Base-by-base conservation (phyloP, 2,113 vertebrate species). In the Triplophysa siluroides region DNA sequence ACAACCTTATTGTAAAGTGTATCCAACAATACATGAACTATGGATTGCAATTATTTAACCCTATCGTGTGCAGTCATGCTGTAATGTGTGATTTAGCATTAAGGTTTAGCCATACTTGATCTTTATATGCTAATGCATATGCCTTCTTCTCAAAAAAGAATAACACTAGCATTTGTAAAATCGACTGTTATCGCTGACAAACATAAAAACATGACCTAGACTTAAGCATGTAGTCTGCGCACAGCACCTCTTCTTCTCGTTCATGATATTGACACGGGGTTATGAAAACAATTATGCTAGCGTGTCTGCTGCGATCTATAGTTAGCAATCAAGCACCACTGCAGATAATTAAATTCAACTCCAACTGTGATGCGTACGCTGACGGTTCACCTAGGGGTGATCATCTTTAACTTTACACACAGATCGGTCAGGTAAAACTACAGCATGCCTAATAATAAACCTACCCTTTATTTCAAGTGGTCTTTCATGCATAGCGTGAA, bases 301-400 rank as follows among this genome's bases (percentile, higher is more conserved):
- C 29, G 58, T 29, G 50, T 66, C 33, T 62, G 79, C 78, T 70
- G 60, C 58, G 8, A 77, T 23, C 61, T 41, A 81, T 75, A 69
- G 79, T 81, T 81, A 69, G 72, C 79, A 84, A 84, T 82, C 71
- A 75, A 79, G 76, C 76, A 79, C 66, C 78, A 71, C 70, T 65
- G 79, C 68, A 78, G 76, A 77, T 81, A 81, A 84, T 81, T 81
- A 84, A 81, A 78, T 75, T 41, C 58, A 76, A 65, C 64, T 81
- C 76, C 78, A 68, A 71, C 65, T 47, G 47, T 62, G 58, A 64
- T 74, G 75, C 62, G 45, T 38, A 8, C 50, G 41, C 63, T 78
- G 79, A 71, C 26, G 63, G 41, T 78, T 78, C 77, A 84, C 80
- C 83, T 82, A 76, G 70, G 73, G 63, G 56, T 82, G 75, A 60